Conservation (phyloP, 2,888 invertebrate genomes). For the Lycia hirtaria region DNA sequence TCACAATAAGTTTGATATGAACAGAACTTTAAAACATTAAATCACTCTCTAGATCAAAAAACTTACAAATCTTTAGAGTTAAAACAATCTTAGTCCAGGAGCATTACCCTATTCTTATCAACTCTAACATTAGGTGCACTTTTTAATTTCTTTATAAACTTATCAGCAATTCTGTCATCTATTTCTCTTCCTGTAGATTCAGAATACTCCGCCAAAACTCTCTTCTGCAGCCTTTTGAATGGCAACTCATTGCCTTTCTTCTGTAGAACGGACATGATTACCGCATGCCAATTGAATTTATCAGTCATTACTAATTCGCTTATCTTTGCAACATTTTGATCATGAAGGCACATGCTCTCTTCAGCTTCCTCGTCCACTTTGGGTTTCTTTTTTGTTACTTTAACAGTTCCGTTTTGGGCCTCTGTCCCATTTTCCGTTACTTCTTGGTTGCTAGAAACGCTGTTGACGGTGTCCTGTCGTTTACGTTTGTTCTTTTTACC, state of each 20-base stretch:
- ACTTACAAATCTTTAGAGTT: neutral
- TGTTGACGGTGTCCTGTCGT: conserved; percentile 72
- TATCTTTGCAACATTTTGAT: conserved; percentile 78
- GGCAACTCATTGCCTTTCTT: conserved; percentile 87
- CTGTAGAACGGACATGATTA: conserved; percentile 78
- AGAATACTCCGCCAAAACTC: conserved; percentile 88
- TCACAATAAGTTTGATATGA: too few relatives aligned
- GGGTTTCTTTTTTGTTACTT: conserved; percentile 69
- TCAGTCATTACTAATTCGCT: conserved; percentile 62
- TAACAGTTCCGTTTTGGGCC: conserved; percentile 44
- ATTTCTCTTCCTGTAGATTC: conserved; percentile 79
- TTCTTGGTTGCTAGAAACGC: conserved; percentile 49
- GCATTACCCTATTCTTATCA: conserved; percentile 85
- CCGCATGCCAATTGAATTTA: conserved; percentile 81
- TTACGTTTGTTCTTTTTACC: conserved; percentile 72
- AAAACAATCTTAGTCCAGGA: conserved; percentile 54
- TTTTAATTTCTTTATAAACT: conserved; percentile 89
- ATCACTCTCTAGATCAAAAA: too few relatives aligned
- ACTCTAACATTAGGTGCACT: conserved; percentile 88
- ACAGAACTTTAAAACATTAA: too few relatives aligned
- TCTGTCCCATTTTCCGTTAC: conserved; percentile 39
- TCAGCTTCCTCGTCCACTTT: conserved; percentile 65
- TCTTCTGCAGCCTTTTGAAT: conserved; percentile 90
- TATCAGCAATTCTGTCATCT: conserved; percentile 87
- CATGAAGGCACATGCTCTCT: conserved; percentile 72